A percentile compares a stretch with the other conserved stretches of the same genome.
Conservation (phyloP, 2,113 vertebrate species). For the Atractosteus spatula region DNA sequence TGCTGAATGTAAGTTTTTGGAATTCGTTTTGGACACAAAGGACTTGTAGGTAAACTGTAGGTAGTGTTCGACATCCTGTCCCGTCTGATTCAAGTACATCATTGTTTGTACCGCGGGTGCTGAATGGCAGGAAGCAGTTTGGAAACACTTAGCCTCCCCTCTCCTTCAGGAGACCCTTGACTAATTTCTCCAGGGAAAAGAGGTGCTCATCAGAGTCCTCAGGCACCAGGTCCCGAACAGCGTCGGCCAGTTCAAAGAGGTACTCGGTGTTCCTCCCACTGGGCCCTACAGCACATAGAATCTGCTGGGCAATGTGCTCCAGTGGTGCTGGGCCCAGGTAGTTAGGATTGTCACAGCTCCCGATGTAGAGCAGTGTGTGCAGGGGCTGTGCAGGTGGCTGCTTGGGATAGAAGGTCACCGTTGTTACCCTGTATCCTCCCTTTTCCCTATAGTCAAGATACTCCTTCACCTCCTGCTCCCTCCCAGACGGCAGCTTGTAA, state of each 20-base stretch:
- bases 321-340: conserved; percentile 94
- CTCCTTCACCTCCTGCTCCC: conserved; percentile 86
- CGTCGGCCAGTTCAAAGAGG: conserved; percentile 87
- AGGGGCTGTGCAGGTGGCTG: conserved; percentile 65
- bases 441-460: conserved; percentile 94
- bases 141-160: background rate
- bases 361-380: conserved; percentile 85
- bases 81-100: no score
- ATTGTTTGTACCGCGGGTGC: no score
- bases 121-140: no score
- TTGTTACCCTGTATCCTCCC: conserved; percentile 84
- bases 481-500: conserved; percentile 84
- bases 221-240: conserved; percentile 81
- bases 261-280: conserved; percentile 93
- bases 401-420: conserved; percentile 82
- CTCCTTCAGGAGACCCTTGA: conserved; percentile 71
- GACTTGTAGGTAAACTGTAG: no score
- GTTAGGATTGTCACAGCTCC: conserved; percentile 86
- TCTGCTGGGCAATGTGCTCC: conserved; percentile 91
- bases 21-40: no score
- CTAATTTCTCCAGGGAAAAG: conserved; percentile 86
- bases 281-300: conserved; percentile 77
- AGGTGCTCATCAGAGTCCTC: conserved; percentile 88
- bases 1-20: no score
- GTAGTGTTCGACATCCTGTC: no score